Percentiles rank a stretch among this genome's conserved stretches.
phyloP scores from a whole-genome alignment of 1,140 invertebrate species.

The Heterodera schachtii region DNA sequence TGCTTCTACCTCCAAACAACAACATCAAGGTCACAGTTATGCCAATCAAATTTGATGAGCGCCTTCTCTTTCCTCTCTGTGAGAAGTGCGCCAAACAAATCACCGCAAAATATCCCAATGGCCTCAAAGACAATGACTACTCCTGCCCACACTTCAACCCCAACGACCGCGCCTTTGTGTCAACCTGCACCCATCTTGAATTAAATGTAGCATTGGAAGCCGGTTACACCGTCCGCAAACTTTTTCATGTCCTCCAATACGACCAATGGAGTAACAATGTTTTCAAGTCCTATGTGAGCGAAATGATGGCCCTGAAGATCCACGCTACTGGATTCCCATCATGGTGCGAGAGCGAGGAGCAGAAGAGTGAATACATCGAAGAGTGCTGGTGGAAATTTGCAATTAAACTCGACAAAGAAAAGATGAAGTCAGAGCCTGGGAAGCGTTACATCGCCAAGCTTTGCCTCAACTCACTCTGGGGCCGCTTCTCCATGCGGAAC shows the following conservation, averaged over 20 bases:
- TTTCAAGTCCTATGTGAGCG: slow-evolving; percentile 1
- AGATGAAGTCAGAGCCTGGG: not conserved
- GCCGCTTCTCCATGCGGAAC: slow-evolving; percentile 3
- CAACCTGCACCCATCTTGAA: slow-evolving; percentile 5
- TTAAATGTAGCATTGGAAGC: slow-evolving; percentile 10
- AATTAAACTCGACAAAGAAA: not conserved
- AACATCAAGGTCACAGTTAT: slow-evolving; percentile 14
- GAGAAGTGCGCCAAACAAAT: not conserved
- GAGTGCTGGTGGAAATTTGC: not conserved
- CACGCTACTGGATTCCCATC: slow-evolving; percentile 14
- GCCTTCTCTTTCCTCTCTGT: slow-evolving; percentile 12
- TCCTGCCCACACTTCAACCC: not conserved
- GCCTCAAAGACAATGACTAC: not conserved
- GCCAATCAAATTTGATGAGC: slow-evolving; percentile 22
- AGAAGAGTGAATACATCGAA: not conserved
- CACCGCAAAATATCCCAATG: not conserved
- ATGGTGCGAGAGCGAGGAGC: not conserved
- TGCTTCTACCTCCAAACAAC: slow-evolving; percentile 6
- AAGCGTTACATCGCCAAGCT: slow-evolving; percentile 13
- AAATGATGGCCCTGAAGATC: slow-evolving; percentile 16
- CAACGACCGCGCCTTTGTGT: slow-evolving; percentile 2
- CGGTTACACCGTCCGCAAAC: slow-evolving; percentile 4
- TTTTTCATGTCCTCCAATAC: slow-evolving; percentile 17
- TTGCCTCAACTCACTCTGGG: slow-evolving; percentile 10
- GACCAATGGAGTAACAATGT: not conserved